A percentile compares a stretch with the other conserved stretches of the same genome.
Conservation (phyloP, 2,888 invertebrate genomes). For the Xylota sylvarum region DNA sequence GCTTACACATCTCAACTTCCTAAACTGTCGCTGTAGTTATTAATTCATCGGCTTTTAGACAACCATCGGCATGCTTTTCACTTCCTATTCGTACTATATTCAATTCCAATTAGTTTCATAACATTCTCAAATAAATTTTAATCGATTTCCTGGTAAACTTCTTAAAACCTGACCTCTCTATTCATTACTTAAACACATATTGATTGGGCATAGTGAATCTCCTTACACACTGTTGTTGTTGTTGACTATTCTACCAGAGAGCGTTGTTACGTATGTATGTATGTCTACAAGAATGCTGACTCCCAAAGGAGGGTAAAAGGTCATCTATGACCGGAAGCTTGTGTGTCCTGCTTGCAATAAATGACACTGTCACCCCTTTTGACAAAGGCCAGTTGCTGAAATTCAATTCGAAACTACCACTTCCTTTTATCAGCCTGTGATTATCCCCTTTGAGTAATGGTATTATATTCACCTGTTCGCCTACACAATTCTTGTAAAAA, state of each 20-base stretch:
- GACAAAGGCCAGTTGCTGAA: conserved; percentile 38
- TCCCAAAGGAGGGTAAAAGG: conserved; percentile 6
- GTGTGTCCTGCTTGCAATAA: conserved; percentile 33
- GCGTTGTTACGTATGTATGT: not conserved
- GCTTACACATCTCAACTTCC: no score
- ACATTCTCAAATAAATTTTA: not conserved
- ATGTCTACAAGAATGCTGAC: not conserved
- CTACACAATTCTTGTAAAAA: conserved; percentile 1
- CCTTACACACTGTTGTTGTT: not conserved
- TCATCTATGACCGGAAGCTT: conserved; percentile 5
- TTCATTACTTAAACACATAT: conserved; percentile 6
- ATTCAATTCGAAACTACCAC: conserved; percentile 30
- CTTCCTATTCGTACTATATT: not conserved
- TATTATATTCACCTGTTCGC: conserved; percentile 27
- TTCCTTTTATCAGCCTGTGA: conserved; percentile 29
- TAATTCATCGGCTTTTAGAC: not conserved
- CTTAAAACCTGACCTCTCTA: not conserved
- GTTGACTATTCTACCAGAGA: not conserved
- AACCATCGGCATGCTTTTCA: not conserved
- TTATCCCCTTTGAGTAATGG: conserved; percentile 34
- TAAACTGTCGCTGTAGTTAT: no score
- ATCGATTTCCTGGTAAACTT: not conserved
- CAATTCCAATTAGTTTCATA: conserved; percentile 7
- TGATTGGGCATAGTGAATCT: not conserved
- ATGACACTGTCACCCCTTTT: conserved; percentile 36